Conservation (phyloP, 2,113 vertebrate species). For the Pogona vitticeps region DNA sequence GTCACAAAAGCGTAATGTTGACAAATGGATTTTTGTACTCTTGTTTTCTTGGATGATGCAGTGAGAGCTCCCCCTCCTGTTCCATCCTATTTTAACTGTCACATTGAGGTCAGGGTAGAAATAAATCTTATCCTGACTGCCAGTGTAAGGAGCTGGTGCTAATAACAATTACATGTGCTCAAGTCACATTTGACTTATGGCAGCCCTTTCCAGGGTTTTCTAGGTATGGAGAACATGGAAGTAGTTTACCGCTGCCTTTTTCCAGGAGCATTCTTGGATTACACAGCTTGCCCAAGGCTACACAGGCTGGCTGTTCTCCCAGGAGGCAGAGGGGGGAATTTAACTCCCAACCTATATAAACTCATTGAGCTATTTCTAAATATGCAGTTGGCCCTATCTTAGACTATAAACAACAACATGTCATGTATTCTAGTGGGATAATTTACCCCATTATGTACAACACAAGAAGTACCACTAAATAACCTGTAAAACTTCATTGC, state of each 20-base stretch:
- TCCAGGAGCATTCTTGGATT: no score
- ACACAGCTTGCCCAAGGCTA: no score
- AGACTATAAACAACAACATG: background rate
- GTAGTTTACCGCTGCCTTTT: no score
- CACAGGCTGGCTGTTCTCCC: no score
- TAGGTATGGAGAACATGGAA: no score
- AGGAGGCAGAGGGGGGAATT: no score
- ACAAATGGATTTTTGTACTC: background rate
- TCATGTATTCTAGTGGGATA: background rate
- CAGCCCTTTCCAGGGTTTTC: no score
- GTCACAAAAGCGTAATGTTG: background rate
- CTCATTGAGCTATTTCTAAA: background rate
- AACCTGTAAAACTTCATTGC: background rate
- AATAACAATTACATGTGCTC: no score
- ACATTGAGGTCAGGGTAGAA: background rate
- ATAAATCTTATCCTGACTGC: background rate
- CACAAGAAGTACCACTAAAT: background rate
- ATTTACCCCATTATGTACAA: background rate
- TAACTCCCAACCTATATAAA: no score
- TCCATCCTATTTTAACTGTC: constrained; percentile 5
- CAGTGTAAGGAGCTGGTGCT: background rate
- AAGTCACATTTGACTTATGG: no score
- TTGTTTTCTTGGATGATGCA: background rate
- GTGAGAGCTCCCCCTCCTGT: constrained; percentile 37
- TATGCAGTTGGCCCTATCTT: background rate